Base-by-base conservation (phyloP, 1,140 invertebrate species). In the Ostrea edulis region DNA sequence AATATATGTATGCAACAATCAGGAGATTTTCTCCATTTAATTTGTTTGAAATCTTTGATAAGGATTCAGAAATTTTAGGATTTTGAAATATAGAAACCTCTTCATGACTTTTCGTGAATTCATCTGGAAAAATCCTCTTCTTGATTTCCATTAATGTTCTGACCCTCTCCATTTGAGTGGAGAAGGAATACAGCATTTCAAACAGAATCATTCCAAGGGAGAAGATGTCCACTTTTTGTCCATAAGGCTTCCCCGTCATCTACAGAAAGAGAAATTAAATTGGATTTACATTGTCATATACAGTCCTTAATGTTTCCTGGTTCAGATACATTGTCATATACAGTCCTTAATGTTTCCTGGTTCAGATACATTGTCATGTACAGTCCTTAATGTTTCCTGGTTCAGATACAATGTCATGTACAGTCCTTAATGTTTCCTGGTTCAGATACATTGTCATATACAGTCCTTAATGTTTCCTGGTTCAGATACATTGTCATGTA, bases 211-310 rank as follows among this genome's bases (percentile, higher is more conserved):
- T 95, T 0, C 98, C 99, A 86, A 99, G 95, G 0, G 98, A 98
- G 95, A 98, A 99, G 87, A 99, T 99, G 94, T 99, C 99, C 54
- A 99, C 98, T 96, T 99, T 99, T 92, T 98, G 97, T 93, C 97
- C 97, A 94, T 99, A 99, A 2, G 96, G 95, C 87, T 96, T 96
- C 0, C 97, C 97, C 14, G 95, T 95, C 17, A 97, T 95, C 96
- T 96, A 93, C 54, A 95, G 87, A 62, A 54, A 29, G 44, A 87
- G 44, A 44, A 44, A 44, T 2, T 44, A 44, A 44, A 44, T 44
- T 44, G 35, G 35, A 44, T 44, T 44, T 44, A 44, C 35, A 44
- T 44, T 44, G 35, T 44, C 35, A 44, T 44, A 44, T 44, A 2
- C 35, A 44, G 35, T 44, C 35, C 35, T 44, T 1, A 2, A 44